Evolutionary conservation across 2,113 vertebrate species (phyloP).

Genomic region (Cochlearius cochlearius): DNA sequence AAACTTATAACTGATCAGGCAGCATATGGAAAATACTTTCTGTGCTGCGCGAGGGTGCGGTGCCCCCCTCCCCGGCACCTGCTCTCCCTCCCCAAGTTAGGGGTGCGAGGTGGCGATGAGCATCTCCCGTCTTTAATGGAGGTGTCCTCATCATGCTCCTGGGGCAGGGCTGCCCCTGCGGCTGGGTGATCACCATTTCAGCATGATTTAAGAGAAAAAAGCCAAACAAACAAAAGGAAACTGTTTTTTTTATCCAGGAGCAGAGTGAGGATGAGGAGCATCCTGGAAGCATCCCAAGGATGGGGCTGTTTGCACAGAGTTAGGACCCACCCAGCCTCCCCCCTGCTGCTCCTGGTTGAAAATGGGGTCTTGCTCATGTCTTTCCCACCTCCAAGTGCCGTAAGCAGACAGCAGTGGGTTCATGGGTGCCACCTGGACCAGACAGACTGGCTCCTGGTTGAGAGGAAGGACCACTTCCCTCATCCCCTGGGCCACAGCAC

Average conservation of each 20-base stretch:
- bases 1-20: slow-evolving; percentile 55
- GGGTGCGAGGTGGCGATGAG: not conserved
- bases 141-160: not conserved
- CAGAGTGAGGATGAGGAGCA: no score
- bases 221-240: no score
- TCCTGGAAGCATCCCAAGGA: not conserved
- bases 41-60: slow-evolving; percentile 6
- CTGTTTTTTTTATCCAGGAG: not conserved
- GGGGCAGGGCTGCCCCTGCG: not conserved
- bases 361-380: rapidly evolving
- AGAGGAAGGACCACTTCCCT: not conserved
- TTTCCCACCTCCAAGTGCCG: not conserved
- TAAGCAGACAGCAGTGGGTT: not conserved
- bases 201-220: not conserved
- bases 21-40: slow-evolving; percentile 66
- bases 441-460: not conserved
- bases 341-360: not conserved
- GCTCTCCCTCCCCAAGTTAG: not conserved
- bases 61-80: slow-evolving; percentile 46
- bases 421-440: not conserved
- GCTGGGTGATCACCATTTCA: not conserved
- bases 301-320: not conserved
- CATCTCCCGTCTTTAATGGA: not conserved
- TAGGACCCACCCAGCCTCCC: not conserved
- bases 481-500: not conserved